Percentiles rank a stretch among this genome's conserved stretches.
phyloP scores from a whole-genome alignment of 2,797 vertebrate genomes.

The Melanotaenia boesemani region DNA sequence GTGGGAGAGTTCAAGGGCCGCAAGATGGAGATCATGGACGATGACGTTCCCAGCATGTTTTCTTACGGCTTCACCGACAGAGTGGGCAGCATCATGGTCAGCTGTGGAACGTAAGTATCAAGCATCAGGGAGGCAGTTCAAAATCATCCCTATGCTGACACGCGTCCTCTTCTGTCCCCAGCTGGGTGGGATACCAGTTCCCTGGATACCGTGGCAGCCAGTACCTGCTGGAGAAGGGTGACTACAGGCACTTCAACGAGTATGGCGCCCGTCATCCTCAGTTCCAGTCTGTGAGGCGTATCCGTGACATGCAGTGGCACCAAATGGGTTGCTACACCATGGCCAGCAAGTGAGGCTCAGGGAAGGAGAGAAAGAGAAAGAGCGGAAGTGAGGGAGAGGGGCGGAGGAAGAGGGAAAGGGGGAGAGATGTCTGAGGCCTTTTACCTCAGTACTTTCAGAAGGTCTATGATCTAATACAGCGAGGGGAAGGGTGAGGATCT shows the following conservation, averaged over 20 bases:
- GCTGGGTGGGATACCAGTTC: slow-evolving; percentile 88
- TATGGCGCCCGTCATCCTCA: slow-evolving; percentile 83
- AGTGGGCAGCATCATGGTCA: slow-evolving; percentile 86
- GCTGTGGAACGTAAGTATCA: slow-evolving; percentile 86
- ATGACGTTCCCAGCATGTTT: slow-evolving; percentile 87
- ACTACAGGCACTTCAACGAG: slow-evolving; percentile 88
- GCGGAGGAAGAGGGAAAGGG: slow-evolving; percentile 82
- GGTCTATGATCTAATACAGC: slow-evolving; percentile 48
- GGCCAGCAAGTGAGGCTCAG: slow-evolving; percentile 85
- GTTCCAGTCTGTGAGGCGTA: slow-evolving; percentile 87
- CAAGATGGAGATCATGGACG: slow-evolving; percentile 90
- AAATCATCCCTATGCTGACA: neutral
- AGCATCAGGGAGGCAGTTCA: neutral
- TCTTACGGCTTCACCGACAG: slow-evolving; percentile 88
- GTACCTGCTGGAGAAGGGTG: slow-evolving; percentile 88
- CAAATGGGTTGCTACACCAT: slow-evolving; percentile 87
- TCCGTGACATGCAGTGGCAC: slow-evolving; percentile 90
- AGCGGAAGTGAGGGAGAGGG: slow-evolving; percentile 81
- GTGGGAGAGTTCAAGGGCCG: slow-evolving; percentile 88
- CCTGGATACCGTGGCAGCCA: slow-evolving; percentile 88
- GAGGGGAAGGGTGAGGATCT: slow-evolving; percentile 61
- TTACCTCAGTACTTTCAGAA: slow-evolving; percentile 53
- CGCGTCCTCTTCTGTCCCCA: slow-evolving; percentile 38
- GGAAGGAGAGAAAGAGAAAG: slow-evolving; percentile 84
- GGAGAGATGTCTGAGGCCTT: slow-evolving; percentile 80